These are phyloP conservation scores for Heliconius himera DNA, from an alignment of 1,140 invertebrate genomes.

Conservation along the genomic window DNA sequence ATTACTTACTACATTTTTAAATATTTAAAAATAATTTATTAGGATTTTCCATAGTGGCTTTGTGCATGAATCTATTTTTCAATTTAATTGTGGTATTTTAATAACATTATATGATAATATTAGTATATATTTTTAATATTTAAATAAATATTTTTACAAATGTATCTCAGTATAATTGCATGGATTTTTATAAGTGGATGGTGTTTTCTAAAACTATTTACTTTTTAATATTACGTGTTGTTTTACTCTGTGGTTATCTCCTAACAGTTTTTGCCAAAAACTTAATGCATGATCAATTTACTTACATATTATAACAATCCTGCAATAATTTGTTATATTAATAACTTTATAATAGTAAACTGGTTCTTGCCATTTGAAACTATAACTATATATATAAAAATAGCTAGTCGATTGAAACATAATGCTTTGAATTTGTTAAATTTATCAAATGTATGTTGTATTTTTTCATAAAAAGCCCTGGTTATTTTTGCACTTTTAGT, in stretches of 20 bases:
- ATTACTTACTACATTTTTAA: background rate
- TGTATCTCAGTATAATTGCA: background rate
- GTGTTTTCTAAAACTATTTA: background rate
- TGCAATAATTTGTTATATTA: background rate
- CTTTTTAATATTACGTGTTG: background rate
- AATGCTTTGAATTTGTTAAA: background rate
- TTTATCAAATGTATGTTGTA: background rate
- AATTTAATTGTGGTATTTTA: background rate
- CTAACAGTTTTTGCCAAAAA: too few relatives aligned
- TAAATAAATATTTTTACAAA: too few relatives aligned
- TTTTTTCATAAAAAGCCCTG: background rate
- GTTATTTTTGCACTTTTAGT: background rate
- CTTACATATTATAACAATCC: background rate
- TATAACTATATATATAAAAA: background rate
- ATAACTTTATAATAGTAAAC: background rate
- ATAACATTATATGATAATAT: background rate
- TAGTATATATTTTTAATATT: too few relatives aligned
- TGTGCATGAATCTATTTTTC: background rate
- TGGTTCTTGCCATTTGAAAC: background rate
- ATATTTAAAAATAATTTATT: background rate
- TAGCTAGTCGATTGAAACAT: background rate
- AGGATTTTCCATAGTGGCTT: background rate
- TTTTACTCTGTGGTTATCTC: too few relatives aligned
- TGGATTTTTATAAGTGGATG: background rate
- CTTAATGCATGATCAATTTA: too few relatives aligned